Conservation (phyloP, 2,113 vertebrate species). For the Gasterosteus aculeatus region DNA sequence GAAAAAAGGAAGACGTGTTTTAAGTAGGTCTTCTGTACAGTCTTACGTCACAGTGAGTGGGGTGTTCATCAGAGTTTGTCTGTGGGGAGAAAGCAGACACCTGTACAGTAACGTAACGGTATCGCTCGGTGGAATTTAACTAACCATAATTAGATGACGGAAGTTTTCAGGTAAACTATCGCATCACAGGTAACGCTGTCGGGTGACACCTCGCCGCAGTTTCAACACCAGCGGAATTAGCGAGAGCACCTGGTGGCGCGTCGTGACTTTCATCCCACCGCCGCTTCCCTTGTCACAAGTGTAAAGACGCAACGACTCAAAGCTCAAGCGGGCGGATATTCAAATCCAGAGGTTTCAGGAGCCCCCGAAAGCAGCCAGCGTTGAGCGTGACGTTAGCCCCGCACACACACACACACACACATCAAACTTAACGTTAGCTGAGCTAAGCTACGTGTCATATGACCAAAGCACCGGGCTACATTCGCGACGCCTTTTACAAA, state of each 20-base stretch:
- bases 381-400: slow-evolving; percentile 50
- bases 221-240: slow-evolving; percentile 32
- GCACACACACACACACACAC: slow-evolving; percentile 4
- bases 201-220: slow-evolving; percentile 23
- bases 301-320: not conserved
- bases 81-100: not conserved
- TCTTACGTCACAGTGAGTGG: not conserved
- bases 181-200: not conserved
- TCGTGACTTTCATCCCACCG: slow-evolving; percentile 24
- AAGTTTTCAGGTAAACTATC: not conserved
- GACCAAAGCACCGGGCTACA: slow-evolving; percentile 16
- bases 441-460: slow-evolving; percentile 70
- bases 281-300: not conserved
- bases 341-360: not conserved
- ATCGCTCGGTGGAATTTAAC: not conserved
- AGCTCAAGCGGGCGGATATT: not conserved
- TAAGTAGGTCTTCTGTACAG: not conserved
- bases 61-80: not conserved
- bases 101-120: not conserved
- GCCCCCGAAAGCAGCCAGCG: slow-evolving; percentile 19
- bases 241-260: slow-evolving; percentile 1
- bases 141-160: not conserved
- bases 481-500: not conserved
- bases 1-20: not conserved
- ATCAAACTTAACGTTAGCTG: slow-evolving; percentile 60